phyloP scores from a whole-genome alignment of 2,888 invertebrate species.

The Diabrotica balteata region DNA sequence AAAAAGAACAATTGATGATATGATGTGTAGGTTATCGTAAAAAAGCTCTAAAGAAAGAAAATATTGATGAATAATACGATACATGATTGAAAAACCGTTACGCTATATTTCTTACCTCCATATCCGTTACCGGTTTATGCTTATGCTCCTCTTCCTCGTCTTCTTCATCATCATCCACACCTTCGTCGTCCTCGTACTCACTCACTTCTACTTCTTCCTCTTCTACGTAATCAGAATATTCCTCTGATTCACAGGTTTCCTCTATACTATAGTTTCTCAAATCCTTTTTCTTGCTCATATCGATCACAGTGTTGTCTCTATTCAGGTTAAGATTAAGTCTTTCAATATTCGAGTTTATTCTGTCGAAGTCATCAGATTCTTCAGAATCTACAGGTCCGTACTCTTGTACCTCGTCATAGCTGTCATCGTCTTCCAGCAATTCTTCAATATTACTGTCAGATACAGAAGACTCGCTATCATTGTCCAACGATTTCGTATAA shows the following conservation, averaged over 20 bases:
- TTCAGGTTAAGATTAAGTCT: constrained; percentile 48
- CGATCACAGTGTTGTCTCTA: constrained; percentile 47
- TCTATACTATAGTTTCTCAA: constrained; percentile 47
- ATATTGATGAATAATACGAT: too few relatives aligned
- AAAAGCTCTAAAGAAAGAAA: too few relatives aligned
- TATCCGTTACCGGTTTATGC: constrained; percentile 52
- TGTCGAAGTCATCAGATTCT: constrained; percentile 38
- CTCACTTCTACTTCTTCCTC: constrained; percentile 41
- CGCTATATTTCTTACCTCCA: constrained; percentile 63
- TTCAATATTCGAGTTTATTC: constrained; percentile 42
- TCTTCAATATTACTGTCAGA: constrained; percentile 61
- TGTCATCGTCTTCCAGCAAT: constrained; percentile 53
- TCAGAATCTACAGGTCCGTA: constrained; percentile 63
- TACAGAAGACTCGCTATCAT: constrained; percentile 59
- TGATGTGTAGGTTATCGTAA: too few relatives aligned
- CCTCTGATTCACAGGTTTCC: constrained; percentile 56
- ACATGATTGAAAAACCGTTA: constrained; percentile 58
- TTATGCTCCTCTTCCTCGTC: constrained; percentile 32
- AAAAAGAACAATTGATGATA: too few relatives aligned
- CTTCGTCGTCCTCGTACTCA: constrained; percentile 44
- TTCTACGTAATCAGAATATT: constrained; percentile 45
- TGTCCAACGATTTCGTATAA: constrained; percentile 58
- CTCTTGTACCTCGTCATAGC: constrained; percentile 53
- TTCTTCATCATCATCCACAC: constrained; percentile 40
- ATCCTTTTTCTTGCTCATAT: constrained; percentile 44